These are phyloP conservation scores for Sander lucioperca DNA, from an alignment of 2,113 vertebrate genomes.

Conservation along the genomic window DNA sequence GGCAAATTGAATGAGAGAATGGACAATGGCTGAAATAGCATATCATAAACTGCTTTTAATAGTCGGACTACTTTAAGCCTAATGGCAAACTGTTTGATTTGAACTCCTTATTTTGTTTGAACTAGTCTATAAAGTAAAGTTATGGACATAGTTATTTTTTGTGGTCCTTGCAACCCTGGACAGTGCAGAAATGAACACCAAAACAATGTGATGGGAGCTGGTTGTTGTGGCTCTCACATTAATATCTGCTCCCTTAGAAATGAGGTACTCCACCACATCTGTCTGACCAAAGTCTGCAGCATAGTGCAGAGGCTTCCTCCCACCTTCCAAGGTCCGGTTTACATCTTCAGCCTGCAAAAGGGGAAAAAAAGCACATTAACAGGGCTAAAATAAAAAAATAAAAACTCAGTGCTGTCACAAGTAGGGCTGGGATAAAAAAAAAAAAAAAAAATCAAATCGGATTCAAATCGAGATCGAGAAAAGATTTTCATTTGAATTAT, in stretches of 20 bases:
- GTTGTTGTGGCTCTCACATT: slow-evolving; percentile 86
- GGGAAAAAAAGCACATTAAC: slow-evolving; percentile 26
- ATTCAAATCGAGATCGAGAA: too few relatives aligned
- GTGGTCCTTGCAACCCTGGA: neutral
- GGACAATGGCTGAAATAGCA: slow-evolving; percentile 12
- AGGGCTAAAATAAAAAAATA: neutral
- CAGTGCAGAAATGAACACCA: slow-evolving; percentile 42
- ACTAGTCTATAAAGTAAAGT: neutral
- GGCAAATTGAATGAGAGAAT: slow-evolving; percentile 15
- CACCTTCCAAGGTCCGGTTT: slow-evolving; percentile 91
- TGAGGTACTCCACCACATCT: slow-evolving; percentile 91
- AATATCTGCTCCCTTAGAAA: slow-evolving; percentile 95
- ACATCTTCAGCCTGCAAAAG: slow-evolving; percentile 90
- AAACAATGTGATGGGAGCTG: slow-evolving; percentile 1
- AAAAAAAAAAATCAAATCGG: too few relatives aligned
- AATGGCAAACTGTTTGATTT: neutral
- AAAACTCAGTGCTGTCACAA: too few relatives aligned
- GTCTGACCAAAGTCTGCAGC: slow-evolving; percentile 94
- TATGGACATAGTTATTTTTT: neutral
- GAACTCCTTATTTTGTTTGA: slow-evolving; percentile 1
- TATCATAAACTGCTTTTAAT: neutral
- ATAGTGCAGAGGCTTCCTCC: slow-evolving; percentile 94
- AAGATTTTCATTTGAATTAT: too few relatives aligned
- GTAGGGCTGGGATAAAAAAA: too few relatives aligned
- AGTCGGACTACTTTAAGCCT: neutral